Conservation (phyloP, 2,888 invertebrate species). For the Steinernema carpocapsae region DNA sequence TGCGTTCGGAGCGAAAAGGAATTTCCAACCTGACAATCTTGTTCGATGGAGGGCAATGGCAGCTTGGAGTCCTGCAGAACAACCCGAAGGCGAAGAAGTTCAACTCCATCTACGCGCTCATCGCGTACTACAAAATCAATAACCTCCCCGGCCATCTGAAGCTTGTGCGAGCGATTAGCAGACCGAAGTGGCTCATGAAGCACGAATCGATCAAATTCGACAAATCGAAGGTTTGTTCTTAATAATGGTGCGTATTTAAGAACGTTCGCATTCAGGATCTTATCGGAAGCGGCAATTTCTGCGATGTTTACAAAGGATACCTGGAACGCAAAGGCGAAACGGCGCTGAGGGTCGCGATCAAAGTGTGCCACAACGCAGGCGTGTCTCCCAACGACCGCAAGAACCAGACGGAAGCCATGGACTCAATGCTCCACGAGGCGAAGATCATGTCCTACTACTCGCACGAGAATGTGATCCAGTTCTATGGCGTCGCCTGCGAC, state of each 20-base stretch:
- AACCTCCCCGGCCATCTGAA: conserved; percentile 39
- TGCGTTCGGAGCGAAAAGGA: conserved; percentile 41
- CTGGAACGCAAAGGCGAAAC: conserved; percentile 3
- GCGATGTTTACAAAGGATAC: conserved; percentile 45
- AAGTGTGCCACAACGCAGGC: conserved; percentile 17
- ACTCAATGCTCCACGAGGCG: conserved; percentile 53
- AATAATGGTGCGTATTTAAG: not conserved
- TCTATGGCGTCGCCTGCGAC: conserved; percentile 96
- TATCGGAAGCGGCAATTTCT: conserved; percentile 40
- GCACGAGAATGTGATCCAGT: conserved; percentile 70
- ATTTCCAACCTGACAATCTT: conserved; percentile 39
- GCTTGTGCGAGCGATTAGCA: conserved; percentile 41
- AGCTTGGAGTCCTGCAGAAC: not conserved
- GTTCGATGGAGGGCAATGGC: not conserved
- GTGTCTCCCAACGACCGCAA: not conserved
- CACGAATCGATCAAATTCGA: conserved; percentile 48
- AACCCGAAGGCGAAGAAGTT: not conserved
- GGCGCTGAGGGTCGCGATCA: conserved; percentile 27
- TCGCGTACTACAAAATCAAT: conserved; percentile 49
- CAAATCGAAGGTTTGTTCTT: conserved; percentile 10
- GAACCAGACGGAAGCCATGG: not conserved
- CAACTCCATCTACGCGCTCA: conserved; percentile 39
- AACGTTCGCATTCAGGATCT: not conserved
- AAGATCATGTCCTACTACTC: conserved; percentile 52
- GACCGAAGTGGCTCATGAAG: conserved; percentile 52